Base-by-base conservation (phyloP, 2,888 invertebrate genomes). In the Volucella inanis region DNA sequence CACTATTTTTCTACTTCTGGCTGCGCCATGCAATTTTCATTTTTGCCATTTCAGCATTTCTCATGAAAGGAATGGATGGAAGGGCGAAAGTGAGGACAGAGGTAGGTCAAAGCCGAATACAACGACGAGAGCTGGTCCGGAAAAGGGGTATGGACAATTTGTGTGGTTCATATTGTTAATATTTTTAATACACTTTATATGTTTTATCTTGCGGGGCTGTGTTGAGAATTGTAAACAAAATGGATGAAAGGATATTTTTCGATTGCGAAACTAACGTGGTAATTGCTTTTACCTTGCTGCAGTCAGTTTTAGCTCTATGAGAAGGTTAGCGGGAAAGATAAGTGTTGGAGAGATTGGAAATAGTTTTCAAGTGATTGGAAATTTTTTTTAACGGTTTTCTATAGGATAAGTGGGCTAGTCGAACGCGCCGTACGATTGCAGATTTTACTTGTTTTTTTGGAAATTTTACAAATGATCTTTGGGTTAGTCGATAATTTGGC, bases 151-250 rank as follows among this genome's bases (percentile, higher is more conserved):
- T 64, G 55, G 18, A 43, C 61, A 70, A 70, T 62, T 70, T 70
- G 50, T 81, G 49, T 38, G 47, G 74, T 74, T 68, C 67, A 67
- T 77, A 77, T 82, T 82, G 77, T 82, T 77, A 82, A 82, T 77
- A 82, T 82, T 82, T 82, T 82, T 77, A 82, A 82, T 77, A 82
- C 76, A 82, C 82, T 82, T 67, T 72, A 61, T 67, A 52, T 82
- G 65, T 59, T 81, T 81, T 70, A 65, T 76, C 64, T 81, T 55
- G 64, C 31, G 65, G 54, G 74, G 31, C 11, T n/a, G 11, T 43
- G 74, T 49, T 43, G 79, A 47, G 70, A 70, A 54, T 67, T 47
- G 61, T 55, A 67, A 77, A 72, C 71, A 71, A 70, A 81, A 72
- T 39, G 82, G 67, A 77, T 82, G 82, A 72, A 77, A 71, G 77